These are phyloP conservation scores for Netelia virgata DNA, from an alignment of 2,888 invertebrate genomes.

Conservation along the genomic window DNA sequence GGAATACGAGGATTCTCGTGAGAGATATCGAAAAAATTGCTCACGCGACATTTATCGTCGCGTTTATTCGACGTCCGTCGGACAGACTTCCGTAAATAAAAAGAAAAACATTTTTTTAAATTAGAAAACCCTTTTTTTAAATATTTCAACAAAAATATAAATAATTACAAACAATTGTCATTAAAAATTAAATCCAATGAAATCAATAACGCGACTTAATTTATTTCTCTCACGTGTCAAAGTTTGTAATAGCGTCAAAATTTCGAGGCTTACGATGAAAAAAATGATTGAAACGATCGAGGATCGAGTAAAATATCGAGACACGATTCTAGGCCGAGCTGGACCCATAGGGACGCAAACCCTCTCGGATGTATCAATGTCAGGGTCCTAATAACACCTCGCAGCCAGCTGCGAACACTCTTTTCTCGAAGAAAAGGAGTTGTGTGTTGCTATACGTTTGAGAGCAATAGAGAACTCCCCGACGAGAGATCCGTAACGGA, in stretches of 20 bases:
- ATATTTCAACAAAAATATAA: too few relatives aligned
- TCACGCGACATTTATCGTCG: slow-evolving; percentile 30
- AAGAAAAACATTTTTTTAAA: too few relatives aligned
- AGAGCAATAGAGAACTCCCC: slow-evolving; percentile 53
- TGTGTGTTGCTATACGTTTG: slow-evolving; percentile 33
- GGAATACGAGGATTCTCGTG: slow-evolving; percentile 50
- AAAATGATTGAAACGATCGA: neutral
- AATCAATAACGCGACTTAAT: too few relatives aligned
- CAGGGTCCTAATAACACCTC: neutral
- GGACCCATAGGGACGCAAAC: neutral
- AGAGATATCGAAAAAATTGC: slow-evolving; percentile 31
- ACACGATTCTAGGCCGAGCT: neutral
- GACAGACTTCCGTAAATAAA: too few relatives aligned
- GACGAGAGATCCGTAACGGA: slow-evolving; percentile 61
- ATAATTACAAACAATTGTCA: too few relatives aligned
- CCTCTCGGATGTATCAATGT: slow-evolving; percentile 79
- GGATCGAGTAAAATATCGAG: slow-evolving; percentile 14
- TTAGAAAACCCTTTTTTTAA: too few relatives aligned
- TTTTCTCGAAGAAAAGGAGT: slow-evolving; percentile 65
- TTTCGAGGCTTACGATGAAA: neutral
- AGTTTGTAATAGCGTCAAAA: neutral
- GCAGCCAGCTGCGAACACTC: neutral
- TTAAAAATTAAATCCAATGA: too few relatives aligned
- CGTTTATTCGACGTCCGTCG: slow-evolving; percentile 31
- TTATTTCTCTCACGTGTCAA: too few relatives aligned